phyloP scores from a whole-genome alignment of 2,113 vertebrate genomes.

The Gasterosteus nipponicus region DNA sequence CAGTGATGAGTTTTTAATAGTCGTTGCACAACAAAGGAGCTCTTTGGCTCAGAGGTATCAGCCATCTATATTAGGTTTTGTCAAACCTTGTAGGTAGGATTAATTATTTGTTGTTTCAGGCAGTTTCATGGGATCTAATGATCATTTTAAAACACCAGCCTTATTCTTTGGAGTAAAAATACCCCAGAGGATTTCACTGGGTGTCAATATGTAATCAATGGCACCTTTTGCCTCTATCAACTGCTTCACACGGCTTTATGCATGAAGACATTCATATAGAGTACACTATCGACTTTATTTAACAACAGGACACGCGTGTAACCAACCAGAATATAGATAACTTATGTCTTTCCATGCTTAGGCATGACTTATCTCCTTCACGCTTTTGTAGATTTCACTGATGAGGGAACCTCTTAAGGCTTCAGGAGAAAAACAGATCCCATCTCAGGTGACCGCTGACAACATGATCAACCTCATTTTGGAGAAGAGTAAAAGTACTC shows the following conservation, averaged over 20 bases:
- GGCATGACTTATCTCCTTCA: neutral
- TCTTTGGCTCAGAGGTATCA: neutral
- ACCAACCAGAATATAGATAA: neutral
- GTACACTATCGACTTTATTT: neutral
- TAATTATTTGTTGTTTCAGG: neutral
- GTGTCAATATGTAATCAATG: neutral
- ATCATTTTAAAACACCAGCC: constrained; percentile 1
- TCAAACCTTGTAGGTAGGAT: neutral
- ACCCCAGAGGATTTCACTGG: neutral
- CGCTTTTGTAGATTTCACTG: constrained; percentile 4
- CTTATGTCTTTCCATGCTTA: neutral
- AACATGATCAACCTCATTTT: no score
- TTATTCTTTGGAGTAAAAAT: neutral
- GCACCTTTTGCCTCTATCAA: neutral
- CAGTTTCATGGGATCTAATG: constrained; percentile 2
- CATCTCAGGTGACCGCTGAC: no score
- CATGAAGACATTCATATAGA: neutral
- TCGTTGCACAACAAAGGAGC: neutral
- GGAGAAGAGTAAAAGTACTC: no score
- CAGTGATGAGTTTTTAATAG: neutral
- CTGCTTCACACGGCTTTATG: neutral
- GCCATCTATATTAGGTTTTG: neutral
- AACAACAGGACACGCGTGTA: neutral
- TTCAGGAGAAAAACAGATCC: constrained; percentile 4
- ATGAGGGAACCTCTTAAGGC: neutral